Conservation (phyloP, 2,113 vertebrate genomes). For the Corythornis vintsioides region DNA sequence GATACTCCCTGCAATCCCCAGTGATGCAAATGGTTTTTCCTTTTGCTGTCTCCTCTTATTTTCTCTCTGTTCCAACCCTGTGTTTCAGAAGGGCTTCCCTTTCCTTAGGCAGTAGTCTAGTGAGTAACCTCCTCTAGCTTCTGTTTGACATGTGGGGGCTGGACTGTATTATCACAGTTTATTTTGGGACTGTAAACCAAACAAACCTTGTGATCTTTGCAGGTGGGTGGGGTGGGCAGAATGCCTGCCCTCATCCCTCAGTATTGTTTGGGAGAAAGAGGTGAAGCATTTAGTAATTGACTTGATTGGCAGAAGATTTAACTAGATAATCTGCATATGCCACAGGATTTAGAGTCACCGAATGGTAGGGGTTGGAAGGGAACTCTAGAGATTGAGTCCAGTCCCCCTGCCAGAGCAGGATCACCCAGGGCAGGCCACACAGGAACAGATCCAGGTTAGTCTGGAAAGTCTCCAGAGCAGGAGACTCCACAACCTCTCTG, state of each 20-base stretch:
- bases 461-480: too few relatives aligned
- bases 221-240: neutral
- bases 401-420: too few relatives aligned
- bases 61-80: neutral
- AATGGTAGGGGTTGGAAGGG: too few relatives aligned
- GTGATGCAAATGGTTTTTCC: neutral
- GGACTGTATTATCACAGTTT: neutral
- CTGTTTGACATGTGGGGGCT: neutral
- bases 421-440: too few relatives aligned
- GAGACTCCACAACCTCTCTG: too few relatives aligned
- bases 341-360: neutral
- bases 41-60: neutral
- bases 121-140: conserved; percentile 8
- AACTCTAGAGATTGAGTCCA: too few relatives aligned
- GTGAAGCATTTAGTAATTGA: neutral
- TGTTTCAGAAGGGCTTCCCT: conserved; percentile 44
- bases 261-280: neutral
- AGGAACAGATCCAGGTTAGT: too few relatives aligned
- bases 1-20: neutral
- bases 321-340: neutral
- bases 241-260: neutral
- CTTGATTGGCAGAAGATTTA: neutral
- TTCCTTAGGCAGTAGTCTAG: conserved; percentile 12
- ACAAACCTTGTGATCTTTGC: conserved; percentile 1
- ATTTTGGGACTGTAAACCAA: conserved; percentile 38